phyloP scores from a whole-genome alignment of 2,113 vertebrate genomes.

The Acrocephalus arundinaceus region DNA sequence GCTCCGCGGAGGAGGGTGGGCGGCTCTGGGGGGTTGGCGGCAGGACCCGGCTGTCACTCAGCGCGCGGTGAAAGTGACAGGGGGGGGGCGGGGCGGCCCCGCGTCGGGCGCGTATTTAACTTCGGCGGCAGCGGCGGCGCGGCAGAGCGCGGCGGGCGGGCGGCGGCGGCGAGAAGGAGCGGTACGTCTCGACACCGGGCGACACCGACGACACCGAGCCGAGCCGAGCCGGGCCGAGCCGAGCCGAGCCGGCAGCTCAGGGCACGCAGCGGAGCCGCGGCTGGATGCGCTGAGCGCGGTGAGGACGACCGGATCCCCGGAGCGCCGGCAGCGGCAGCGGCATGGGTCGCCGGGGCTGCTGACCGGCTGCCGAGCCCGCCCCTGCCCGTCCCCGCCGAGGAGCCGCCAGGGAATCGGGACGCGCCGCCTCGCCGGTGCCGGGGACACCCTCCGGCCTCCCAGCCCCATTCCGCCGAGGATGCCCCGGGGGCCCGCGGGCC shows the following conservation, averaged over 20 bases:
- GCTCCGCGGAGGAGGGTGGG: background rate
- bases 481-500: background rate
- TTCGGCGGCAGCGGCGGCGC: slow-evolving; percentile 78
- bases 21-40: background rate
- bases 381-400: background rate
- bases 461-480: background rate
- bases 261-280: background rate
- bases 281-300: background rate
- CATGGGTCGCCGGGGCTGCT: background rate
- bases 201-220: background rate
- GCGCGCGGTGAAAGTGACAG: slow-evolving; percentile 76
- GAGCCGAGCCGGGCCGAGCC: background rate
- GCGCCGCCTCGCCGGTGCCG: background rate
- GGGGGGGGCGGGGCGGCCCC: slow-evolving; percentile 80
- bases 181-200: background rate
- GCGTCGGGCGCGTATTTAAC: slow-evolving; percentile 86
- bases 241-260: background rate
- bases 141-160: slow-evolving; percentile 68
- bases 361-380: background rate
- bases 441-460: background rate
- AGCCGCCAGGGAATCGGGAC: background rate
- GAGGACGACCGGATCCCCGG: background rate
- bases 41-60: slow-evolving; percentile 80
- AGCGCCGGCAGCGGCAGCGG: background rate
- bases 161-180: background rate